A percentile compares a stretch with the other conserved stretches of the same genome.
phyloP scores from a whole-genome alignment of 2,113 vertebrate species.

The Lagopus leucura region DNA sequence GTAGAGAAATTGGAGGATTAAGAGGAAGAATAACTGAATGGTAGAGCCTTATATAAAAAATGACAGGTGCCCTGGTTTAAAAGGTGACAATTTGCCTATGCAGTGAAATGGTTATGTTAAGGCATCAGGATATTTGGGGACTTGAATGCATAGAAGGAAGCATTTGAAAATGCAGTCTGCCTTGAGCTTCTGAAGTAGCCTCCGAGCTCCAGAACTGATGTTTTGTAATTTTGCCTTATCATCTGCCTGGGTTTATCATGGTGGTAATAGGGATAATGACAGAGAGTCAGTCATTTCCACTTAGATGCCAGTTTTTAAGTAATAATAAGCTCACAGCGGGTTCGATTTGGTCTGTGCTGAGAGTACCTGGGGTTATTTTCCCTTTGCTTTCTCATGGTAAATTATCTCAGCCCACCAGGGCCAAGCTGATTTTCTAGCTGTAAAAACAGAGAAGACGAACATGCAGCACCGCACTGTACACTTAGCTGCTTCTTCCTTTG shows the following conservation, averaged over 20 bases:
- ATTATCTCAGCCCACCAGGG: slow-evolving; percentile 67
- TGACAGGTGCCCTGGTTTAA: slow-evolving; percentile 71
- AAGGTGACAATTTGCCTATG: slow-evolving; percentile 75
- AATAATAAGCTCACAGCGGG: slow-evolving; percentile 74
- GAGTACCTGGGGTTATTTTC: slow-evolving; percentile 71
- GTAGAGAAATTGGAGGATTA: not conserved
- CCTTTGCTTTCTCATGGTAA: slow-evolving; percentile 68
- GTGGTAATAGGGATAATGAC: slow-evolving; percentile 80
- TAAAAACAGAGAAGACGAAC: slow-evolving; percentile 51
- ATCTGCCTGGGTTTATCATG: slow-evolving; percentile 78
- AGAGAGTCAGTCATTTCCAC: slow-evolving; percentile 73
- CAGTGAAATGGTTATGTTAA: slow-evolving; percentile 68
- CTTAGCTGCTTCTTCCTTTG: slow-evolving; percentile 39
- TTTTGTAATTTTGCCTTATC: slow-evolving; percentile 78
- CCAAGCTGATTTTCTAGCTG: slow-evolving; percentile 58
- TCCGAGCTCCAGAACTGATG: slow-evolving; percentile 68
- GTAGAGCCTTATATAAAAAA: slow-evolving; percentile 24
- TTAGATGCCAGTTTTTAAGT: slow-evolving; percentile 80
- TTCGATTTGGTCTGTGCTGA: slow-evolving; percentile 62
- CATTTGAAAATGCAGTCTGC: slow-evolving; percentile 39
- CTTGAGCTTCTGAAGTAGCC: slow-evolving; percentile 51
- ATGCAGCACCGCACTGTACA: not conserved
- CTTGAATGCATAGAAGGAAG: slow-evolving; percentile 44
- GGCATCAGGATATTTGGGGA: slow-evolving; percentile 64
- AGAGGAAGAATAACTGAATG: not conserved